Evolutionary conservation across 2,888 invertebrate species (phyloP).

Genomic region (Ormyrus nitidulus): DNA sequence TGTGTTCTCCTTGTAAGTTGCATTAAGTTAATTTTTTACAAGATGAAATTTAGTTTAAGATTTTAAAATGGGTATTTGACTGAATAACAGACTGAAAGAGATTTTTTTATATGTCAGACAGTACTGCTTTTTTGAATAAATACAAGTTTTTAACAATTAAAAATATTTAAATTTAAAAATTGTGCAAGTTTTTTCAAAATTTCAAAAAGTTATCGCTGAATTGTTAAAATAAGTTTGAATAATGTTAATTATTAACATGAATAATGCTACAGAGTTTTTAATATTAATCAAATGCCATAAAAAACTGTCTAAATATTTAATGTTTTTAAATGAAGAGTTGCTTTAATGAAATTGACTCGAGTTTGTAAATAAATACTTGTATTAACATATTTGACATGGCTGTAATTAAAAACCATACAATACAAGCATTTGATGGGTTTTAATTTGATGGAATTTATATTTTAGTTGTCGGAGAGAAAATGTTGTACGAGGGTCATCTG

Average conservation of each 20-base stretch:
- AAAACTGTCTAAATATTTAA: neutral
- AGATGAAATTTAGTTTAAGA: neutral
- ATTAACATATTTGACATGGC: neutral
- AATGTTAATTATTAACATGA: too few species aligned
- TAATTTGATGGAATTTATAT: neutral
- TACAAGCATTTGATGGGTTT: neutral
- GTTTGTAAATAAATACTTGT: neutral
- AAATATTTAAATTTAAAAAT: neutral
- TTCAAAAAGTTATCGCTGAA: neutral
- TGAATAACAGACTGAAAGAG: neutral
- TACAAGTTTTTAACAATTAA: neutral
- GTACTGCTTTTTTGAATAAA: neutral
- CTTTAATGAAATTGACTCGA: neutral
- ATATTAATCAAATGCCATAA: too few species aligned
- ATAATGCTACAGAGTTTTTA: too few species aligned
- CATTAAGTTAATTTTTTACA: too few species aligned
- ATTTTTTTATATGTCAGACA: conserved; percentile 1
- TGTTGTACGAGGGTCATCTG: conserved; percentile 81
- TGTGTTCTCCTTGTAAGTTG: too few species aligned
- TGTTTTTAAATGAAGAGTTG: neutral
- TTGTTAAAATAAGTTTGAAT: neutral
- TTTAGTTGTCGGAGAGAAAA: conserved; percentile 93
- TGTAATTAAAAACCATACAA: neutral
- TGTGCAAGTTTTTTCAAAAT: neutral
- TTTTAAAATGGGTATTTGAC: neutral